Percentiles rank a stretch among this genome's conserved stretches.
These are phyloP conservation scores for Eidolon dupreanum DNA, from an alignment of 2,797 vertebrate genomes.

Conservation along the genomic window DNA sequence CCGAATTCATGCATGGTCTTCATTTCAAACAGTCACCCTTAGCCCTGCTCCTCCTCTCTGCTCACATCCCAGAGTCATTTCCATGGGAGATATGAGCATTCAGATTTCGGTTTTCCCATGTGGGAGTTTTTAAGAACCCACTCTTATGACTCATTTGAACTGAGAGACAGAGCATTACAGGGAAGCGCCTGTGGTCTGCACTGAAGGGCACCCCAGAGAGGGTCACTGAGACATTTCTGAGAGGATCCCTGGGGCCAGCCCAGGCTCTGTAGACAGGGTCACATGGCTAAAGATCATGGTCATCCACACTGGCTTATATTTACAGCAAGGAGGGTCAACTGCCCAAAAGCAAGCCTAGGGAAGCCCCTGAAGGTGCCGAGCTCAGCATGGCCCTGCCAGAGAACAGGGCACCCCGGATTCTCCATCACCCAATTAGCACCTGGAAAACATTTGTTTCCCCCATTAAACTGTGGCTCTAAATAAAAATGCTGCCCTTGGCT, in stretches of 20 bases:
- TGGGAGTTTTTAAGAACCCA: not conserved
- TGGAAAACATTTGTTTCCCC: constrained; percentile 66
- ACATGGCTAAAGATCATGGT: accelerated
- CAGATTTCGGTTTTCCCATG: not conserved
- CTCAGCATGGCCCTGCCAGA: not conserved
- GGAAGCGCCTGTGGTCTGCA: not conserved
- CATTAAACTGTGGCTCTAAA: constrained; percentile 70
- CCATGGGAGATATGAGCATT: not conserved
- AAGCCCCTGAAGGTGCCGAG: not conserved
- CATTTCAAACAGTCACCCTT: not conserved
- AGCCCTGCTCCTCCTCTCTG: too few species aligned
- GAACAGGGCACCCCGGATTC: constrained; percentile 45
- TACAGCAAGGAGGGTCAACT: not conserved
- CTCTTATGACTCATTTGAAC: not conserved
- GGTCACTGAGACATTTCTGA: not conserved
- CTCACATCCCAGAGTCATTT: not conserved
- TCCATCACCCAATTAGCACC: constrained; percentile 40
- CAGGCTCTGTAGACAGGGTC: not conserved
- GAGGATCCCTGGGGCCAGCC: not conserved
- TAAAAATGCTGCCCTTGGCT: constrained; percentile 76
- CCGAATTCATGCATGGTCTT: not conserved
- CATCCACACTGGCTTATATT: not conserved
- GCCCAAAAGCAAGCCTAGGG: not conserved
- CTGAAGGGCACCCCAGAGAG: not conserved
- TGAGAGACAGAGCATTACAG: not conserved